Evolutionary conservation across 2,888 invertebrate species (phyloP), one percentile per base, ranked within the genome.

Genomic region (Zelleria hepariella): DNA sequence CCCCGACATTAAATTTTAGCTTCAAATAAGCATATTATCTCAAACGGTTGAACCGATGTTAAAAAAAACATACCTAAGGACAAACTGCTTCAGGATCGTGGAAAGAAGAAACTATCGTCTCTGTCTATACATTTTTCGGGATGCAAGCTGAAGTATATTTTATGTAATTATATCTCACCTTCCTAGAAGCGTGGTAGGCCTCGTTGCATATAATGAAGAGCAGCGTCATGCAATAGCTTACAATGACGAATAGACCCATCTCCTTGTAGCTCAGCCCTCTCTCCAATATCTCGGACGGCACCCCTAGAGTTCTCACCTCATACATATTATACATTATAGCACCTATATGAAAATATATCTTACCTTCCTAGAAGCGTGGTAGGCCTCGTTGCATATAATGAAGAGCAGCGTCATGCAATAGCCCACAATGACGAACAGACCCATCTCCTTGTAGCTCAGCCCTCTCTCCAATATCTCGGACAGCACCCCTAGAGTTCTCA

Each of bases 301-400:
- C 91, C 0, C 94, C 94, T n/a, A n/a, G n/a, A n/a, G n/a, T n/a
- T n/a, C n/a, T n/a, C 32, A 32, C 32, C 32, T 5, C 32, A 32
- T 32, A n/a, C n/a, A n/a, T n/a, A n/a, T n/a, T n/a, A n/a, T n/a
- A n/a, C n/a, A n/a, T n/a, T n/a, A n/a, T n/a, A n/a, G n/a, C n/a
- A n/a, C n/a, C n/a, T n/a, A n/a, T n/a, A n/a, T n/a, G 2, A 5
- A 54, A 54, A 21, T 57, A 42, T 18, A 15, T 60, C 80, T 80
- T 72, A 92, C 92, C 81, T 92, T 92, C 56, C 90, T 82, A 1
- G 92, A 91, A 60, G 93, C 91, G 70, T 92, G 91, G 73, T 93
- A 92, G 5, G 93, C 94, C 68, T 94, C 94, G 70, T 94, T 94
- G 74, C 94, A 94, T 64, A 94, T 93, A 62, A 94, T 91, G 69